Percentiles rank a stretch among this genome's conserved stretches.
Evolutionary conservation across 2,888 invertebrate species (phyloP).

Genomic region (Alloplasta piceator): DNA sequence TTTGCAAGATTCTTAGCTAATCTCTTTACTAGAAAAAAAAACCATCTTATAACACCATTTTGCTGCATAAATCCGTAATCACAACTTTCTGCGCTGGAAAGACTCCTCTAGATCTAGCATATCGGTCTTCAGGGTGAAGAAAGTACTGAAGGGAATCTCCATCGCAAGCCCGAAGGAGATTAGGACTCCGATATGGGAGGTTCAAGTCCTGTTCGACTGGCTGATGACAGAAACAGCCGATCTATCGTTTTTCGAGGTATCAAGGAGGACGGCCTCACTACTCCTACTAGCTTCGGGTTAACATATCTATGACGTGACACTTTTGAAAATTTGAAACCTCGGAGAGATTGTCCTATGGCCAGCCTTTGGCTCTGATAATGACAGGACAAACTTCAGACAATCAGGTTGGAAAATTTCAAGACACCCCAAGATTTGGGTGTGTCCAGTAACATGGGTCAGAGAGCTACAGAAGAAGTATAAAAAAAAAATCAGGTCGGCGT

Average conservation of each 20-base stretch:
- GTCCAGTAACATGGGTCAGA: slow-evolving; percentile 57
- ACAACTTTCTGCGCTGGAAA: no score
- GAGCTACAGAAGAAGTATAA: slow-evolving; percentile 48
- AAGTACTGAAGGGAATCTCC: slow-evolving; percentile 49
- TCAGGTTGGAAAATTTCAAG: slow-evolving; percentile 63
- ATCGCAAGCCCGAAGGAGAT: slow-evolving; percentile 51
- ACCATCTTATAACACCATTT: no score
- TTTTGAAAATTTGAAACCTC: slow-evolving; percentile 58
- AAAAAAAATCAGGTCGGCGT: slow-evolving; percentile 25
- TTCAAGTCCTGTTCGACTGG: slow-evolving; percentile 60
- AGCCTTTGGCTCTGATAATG: slow-evolving; percentile 66
- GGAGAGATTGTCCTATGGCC: slow-evolving; percentile 67
- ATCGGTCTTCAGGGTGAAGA: not conserved
- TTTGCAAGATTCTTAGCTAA: no score
- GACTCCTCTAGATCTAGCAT: no score
- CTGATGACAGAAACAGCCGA: slow-evolving; percentile 28
- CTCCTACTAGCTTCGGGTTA: slow-evolving; percentile 63
- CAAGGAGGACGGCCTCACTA: no score
- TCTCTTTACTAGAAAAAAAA: no score
- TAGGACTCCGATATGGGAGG: slow-evolving; percentile 61
- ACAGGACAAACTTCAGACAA: slow-evolving; percentile 60
- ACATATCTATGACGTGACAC: slow-evolving; percentile 63
- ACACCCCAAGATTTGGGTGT: slow-evolving; percentile 63
- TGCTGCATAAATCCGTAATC: no score
- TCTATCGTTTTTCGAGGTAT: slow-evolving; percentile 61